A percentile compares a stretch with the other conserved stretches of the same genome.
phyloP scores from a whole-genome alignment of 2,113 vertebrate species.

The Sinosuthora webbiana region DNA sequence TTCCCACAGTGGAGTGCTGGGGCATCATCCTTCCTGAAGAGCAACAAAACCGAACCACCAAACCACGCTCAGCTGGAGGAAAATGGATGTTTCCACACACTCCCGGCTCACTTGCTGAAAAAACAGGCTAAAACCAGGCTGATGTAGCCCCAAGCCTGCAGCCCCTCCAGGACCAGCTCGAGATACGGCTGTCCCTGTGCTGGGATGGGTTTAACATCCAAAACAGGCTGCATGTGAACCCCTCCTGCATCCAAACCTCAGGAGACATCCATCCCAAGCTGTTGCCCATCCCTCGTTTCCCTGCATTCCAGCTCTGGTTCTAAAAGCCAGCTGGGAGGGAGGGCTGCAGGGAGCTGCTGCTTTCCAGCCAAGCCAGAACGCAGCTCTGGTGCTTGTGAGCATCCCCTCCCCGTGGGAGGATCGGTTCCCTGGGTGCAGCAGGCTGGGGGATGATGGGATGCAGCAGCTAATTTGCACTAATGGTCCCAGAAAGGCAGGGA shows the following conservation, averaged over 20 bases:
- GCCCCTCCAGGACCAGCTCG: too few relatives aligned
- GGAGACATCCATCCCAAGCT: not conserved
- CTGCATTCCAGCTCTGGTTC: not conserved
- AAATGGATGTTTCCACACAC: rapidly evolving
- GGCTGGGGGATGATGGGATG: slow-evolving; percentile 18
- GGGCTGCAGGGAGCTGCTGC: not conserved
- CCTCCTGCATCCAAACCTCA: not conserved
- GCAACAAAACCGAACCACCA: rapidly evolving
- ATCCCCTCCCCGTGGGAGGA: not conserved
- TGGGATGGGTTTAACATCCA: rapidly evolving
- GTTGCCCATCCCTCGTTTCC: not conserved
- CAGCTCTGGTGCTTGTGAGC: not conserved
- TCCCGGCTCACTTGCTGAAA: not conserved
- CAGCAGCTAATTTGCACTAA: slow-evolving; percentile 48
- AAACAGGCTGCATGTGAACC: rapidly evolving
- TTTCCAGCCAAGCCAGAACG: not conserved
- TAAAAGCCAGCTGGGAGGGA: slow-evolving; percentile 6
- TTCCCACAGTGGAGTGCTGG: not conserved
- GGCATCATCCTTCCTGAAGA: rapidly evolving
- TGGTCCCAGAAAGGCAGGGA: slow-evolving; percentile 35
- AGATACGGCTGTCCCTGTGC: not conserved
- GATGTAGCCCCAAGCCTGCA: rapidly evolving
- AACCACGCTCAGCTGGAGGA: not conserved
- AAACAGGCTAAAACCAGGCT: not conserved
- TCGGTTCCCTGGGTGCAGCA: not conserved